Conservation (phyloP, 1,140 invertebrate genomes). For the Telenomus remus region DNA sequence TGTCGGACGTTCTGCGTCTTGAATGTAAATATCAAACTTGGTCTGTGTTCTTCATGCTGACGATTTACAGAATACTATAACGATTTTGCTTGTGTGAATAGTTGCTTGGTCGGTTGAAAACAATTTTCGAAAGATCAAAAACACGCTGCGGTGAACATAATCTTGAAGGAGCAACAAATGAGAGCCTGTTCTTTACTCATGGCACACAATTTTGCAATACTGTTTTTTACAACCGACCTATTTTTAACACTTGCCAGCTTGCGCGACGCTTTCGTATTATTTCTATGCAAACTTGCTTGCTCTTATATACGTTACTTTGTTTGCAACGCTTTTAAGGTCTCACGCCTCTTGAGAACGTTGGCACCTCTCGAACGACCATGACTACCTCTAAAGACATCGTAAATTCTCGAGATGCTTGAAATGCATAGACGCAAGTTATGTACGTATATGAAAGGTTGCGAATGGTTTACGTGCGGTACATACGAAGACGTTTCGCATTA, state of each 20-base stretch:
- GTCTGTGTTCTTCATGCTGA: conserved; percentile 4
- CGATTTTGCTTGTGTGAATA: conserved; percentile 24
- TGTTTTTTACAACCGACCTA: too few relatives aligned
- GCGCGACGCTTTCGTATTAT: conserved; percentile 21
- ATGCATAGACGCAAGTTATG: conserved; percentile 59
- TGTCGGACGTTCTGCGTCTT: conserved; percentile 44
- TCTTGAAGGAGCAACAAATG: background rate
- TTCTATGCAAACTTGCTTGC: conserved; percentile 24
- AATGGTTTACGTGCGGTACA: conserved; percentile 58
- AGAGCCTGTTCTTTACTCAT: too few relatives aligned
- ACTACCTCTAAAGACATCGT: conserved; percentile 59
- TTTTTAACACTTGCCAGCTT: too few relatives aligned
- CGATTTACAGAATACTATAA: conserved; percentile 43
- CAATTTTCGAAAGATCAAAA: conserved; percentile 32
- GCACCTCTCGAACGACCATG: conserved; percentile 57
- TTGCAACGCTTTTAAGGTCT: conserved; percentile 47
- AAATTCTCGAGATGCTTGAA: conserved; percentile 57
- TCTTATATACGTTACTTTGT: conserved; percentile 45
- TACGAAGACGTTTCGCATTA: conserved; percentile 39
- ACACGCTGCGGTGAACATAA: background rate
- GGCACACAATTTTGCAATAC: too few relatives aligned
- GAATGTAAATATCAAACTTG: conserved; percentile 51
- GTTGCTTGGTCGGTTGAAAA: conserved; percentile 4
- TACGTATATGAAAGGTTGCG: conserved; percentile 57
- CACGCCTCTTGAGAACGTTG: conserved; percentile 47